phyloP scores from a whole-genome alignment of 2,888 invertebrate genomes.

The Nemoura dubitans region DNA sequence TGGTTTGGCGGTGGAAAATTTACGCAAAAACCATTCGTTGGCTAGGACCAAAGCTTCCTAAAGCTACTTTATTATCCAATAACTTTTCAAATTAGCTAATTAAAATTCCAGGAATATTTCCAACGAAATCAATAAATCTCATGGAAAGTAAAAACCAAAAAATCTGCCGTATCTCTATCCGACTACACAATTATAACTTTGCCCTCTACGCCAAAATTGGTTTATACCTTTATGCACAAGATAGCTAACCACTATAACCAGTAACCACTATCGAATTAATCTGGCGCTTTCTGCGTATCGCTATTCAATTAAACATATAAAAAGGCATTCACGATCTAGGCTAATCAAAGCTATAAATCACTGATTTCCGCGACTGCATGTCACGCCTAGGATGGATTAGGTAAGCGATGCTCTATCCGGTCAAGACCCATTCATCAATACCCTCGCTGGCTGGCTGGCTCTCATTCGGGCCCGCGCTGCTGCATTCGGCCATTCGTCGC shows the following conservation, averaged over 20 bases:
- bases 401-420: not conserved
- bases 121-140: not conserved
- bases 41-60: too few species aligned
- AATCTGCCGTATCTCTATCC: too few species aligned
- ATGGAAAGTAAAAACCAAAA: not conserved
- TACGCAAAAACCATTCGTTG: too few species aligned
- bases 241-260: too few species aligned
- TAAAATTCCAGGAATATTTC: not conserved
- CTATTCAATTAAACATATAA: constrained; percentile 25
- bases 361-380: constrained; percentile 15
- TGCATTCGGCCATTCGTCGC: constrained; percentile 1
- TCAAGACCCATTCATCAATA: constrained; percentile 25
- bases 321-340: not conserved
- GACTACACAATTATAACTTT: too few species aligned
- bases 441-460: too few species aligned
- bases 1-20: too few species aligned
- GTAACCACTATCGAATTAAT: not conserved
- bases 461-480: not conserved
- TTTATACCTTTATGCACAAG: too few species aligned
- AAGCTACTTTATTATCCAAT: too few species aligned
- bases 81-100: not conserved
- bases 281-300: not conserved
- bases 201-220: too few species aligned
- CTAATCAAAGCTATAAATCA: constrained; percentile 30
- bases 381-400: constrained; percentile 14